Conservation (phyloP, 2,113 vertebrate genomes). For the Ornithorhynchus anatinus region DNA sequence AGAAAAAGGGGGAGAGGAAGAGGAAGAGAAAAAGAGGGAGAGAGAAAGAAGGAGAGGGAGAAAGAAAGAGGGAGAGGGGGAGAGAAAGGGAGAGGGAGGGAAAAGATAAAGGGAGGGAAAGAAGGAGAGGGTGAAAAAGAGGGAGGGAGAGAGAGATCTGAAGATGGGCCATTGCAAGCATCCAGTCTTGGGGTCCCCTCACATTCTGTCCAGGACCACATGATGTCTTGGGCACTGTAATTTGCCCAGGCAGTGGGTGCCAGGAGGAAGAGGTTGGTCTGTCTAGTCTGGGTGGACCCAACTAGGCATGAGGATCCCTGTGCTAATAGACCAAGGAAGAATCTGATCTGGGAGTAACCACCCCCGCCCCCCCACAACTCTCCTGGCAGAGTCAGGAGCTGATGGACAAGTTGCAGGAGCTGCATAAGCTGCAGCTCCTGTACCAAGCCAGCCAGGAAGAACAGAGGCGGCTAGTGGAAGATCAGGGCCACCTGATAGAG, state of each 20-base stretch:
- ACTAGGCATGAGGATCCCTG: neutral
- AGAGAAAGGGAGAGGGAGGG: too few relatives aligned
- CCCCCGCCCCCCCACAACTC: neutral
- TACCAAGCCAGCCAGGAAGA: conserved; percentile 49
- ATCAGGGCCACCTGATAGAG: conserved; percentile 20
- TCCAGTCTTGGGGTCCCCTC: too few relatives aligned
- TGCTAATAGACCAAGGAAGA: neutral
- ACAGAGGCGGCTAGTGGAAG: conserved; percentile 36
- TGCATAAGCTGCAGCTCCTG: conserved; percentile 43
- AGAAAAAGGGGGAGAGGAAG: too few relatives aligned
- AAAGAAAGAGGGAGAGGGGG: too few relatives aligned
- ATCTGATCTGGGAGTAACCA: neutral
- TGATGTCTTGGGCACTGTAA: neutral
- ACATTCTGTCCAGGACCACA: neutral
- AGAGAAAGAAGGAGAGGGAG: too few relatives aligned
- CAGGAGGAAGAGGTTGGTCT: too few relatives aligned
- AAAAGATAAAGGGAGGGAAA: too few relatives aligned
- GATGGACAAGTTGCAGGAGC: conserved; percentile 42
- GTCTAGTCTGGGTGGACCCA: neutral
- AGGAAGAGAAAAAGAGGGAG: too few relatives aligned
- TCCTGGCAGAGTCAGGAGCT: conserved; percentile 53
- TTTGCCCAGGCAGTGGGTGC: too few relatives aligned
- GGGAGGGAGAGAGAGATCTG: too few relatives aligned
- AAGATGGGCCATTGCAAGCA: too few relatives aligned
- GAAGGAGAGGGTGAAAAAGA: too few relatives aligned